A percentile compares a stretch with the other conserved stretches of the same genome.
These are phyloP conservation scores for Drosophila rellima DNA, from an alignment of 2,888 invertebrate genomes.

Conservation along the genomic window DNA sequence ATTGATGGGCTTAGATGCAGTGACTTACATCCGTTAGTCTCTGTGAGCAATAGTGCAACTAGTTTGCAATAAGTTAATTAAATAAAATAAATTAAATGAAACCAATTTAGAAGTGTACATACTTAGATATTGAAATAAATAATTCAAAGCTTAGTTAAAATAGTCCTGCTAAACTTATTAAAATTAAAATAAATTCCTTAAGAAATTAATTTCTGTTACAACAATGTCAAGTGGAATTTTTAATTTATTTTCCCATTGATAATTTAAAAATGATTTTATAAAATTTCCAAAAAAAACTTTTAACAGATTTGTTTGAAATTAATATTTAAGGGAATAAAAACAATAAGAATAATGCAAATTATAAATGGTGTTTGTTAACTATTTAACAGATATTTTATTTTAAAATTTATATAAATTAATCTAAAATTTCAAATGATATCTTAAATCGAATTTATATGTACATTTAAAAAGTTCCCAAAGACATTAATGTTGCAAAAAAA, in stretches of 20 bases:
- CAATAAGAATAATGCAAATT: too few relatives aligned
- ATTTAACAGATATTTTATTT: too few relatives aligned
- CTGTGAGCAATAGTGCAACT: background rate
- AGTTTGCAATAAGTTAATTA: constrained; percentile 5
- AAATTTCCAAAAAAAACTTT: background rate
- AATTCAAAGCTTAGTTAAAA: too few relatives aligned
- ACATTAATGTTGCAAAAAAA: background rate
- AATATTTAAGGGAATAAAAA: too few relatives aligned
- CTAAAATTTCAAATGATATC: too few relatives aligned
- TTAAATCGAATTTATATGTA: too few relatives aligned
- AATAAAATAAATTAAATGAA: background rate
- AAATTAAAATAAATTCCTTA: background rate
- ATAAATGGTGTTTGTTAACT: too few relatives aligned
- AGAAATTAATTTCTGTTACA: too few relatives aligned
- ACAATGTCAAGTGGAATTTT: background rate
- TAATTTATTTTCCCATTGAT: background rate
- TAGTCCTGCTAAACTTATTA: too few relatives aligned
- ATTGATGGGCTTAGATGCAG: constrained; percentile 17
- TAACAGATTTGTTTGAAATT: too few relatives aligned
- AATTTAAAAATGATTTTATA: too few relatives aligned
- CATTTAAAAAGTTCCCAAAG: background rate
- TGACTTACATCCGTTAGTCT: background rate
- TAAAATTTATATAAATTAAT: too few relatives aligned
- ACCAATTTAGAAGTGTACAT: background rate
- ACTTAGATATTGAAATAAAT: background rate